phyloP scores from a whole-genome alignment of 37 sponge, comb jelly and placozoan genomes.

The Ephydatia muelleri region DNA sequence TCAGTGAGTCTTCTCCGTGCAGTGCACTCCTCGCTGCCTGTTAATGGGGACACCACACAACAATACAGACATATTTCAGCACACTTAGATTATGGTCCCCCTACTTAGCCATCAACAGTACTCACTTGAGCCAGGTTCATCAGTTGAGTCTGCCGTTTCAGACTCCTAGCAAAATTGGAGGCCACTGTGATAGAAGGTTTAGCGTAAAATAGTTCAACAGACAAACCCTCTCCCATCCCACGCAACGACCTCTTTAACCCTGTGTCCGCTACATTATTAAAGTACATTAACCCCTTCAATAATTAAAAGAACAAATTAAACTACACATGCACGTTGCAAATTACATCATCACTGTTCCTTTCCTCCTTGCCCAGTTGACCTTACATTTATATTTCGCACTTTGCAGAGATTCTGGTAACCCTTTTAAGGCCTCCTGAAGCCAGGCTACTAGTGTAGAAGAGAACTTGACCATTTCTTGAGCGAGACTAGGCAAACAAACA shows the following conservation, averaged over 20 bases:
- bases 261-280: neutral
- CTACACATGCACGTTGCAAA: no score
- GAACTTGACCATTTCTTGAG: slow-evolving; percentile 66
- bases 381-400: slow-evolving; percentile 58
- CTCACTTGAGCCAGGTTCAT: slow-evolving; percentile 73
- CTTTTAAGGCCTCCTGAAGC: slow-evolving; percentile 60
- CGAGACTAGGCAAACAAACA: slow-evolving; percentile 22
- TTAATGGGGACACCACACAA: neutral
- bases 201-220: neutral
- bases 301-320: no score
- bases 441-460: slow-evolving; percentile 37
- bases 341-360: neutral
- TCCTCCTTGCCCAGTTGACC: no score
- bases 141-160: slow-evolving; percentile 64
- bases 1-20: slow-evolving; percentile 37
- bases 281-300: no score
- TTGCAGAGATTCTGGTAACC: slow-evolving; percentile 57
- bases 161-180: slow-evolving; percentile 37
- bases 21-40: slow-evolving; percentile 63
- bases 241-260: neutral
- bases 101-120: neutral
- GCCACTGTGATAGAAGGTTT: slow-evolving; percentile 43
- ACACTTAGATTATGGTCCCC: neutral
- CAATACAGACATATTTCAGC: neutral
- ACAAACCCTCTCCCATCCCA: neutral